These are phyloP conservation scores for Agrotis ipsilon DNA, from an alignment of 2,888 invertebrate species.

Conservation along the genomic window DNA sequence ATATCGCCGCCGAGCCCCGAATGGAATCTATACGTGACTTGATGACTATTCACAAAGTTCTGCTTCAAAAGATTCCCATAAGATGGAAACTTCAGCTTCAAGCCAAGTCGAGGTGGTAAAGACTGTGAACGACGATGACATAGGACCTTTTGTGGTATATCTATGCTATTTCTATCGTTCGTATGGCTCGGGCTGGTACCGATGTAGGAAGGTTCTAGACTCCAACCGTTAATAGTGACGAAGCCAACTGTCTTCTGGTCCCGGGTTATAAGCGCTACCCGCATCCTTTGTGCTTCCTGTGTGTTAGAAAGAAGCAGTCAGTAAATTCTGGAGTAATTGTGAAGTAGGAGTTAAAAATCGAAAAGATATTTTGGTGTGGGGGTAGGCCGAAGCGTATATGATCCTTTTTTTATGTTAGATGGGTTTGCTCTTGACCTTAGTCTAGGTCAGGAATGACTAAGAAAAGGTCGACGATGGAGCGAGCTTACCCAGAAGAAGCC, in stretches of 20 bases:
- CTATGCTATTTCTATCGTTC: constrained; percentile 83
- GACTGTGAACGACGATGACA: constrained; percentile 94
- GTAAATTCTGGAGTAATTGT: neutral
- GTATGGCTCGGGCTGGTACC: constrained; percentile 93
- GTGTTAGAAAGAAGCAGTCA: neutral
- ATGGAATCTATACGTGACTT: constrained; percentile 96
- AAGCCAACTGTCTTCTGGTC: constrained; percentile 95
- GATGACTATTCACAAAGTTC: constrained; percentile 94
- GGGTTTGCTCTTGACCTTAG: too few relatives aligned
- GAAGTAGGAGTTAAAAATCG: neutral
- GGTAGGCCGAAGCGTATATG: neutral
- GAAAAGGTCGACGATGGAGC: too few relatives aligned
- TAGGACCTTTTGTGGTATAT: constrained; percentile 81
- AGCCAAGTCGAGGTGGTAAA: constrained; percentile 95
- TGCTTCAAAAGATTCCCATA: constrained; percentile 94
- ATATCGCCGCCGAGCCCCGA: constrained; percentile 98
- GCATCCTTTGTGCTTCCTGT: constrained; percentile 90
- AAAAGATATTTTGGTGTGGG: neutral
- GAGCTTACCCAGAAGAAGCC: too few relatives aligned
- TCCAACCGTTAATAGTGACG: constrained; percentile 96
- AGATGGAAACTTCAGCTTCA: constrained; percentile 95
- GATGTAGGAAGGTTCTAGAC: constrained; percentile 94
- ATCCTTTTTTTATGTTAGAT: too few relatives aligned
- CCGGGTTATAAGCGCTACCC: constrained; percentile 91
- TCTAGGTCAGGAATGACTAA: too few relatives aligned